phyloP scores from a whole-genome alignment of 1,140 invertebrate genomes.

The Nomia melanderi region DNA sequence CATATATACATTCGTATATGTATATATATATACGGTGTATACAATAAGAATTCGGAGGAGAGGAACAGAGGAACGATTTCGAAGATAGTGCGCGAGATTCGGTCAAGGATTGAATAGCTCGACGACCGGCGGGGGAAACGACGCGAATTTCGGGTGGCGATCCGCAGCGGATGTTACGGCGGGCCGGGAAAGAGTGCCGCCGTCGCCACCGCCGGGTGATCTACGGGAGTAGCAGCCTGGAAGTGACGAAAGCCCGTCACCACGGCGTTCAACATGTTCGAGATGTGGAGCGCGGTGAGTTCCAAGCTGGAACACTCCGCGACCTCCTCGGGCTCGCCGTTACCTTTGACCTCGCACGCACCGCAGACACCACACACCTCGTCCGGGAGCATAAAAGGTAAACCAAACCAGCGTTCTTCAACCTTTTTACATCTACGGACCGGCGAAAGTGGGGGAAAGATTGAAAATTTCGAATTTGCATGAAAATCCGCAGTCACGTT shows the following conservation, averaged over 20 bases:
- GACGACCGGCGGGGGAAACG: neutral
- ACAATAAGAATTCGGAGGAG: neutral
- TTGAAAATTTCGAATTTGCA: no score
- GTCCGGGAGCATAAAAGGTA: slow-evolving; percentile 93
- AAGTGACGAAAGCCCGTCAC: slow-evolving; percentile 69
- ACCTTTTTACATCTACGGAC: no score
- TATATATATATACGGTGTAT: neutral
- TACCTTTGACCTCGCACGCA: slow-evolving; percentile 77
- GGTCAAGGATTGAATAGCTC: slow-evolving; percentile 6
- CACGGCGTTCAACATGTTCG: slow-evolving; percentile 89
- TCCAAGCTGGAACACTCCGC: slow-evolving; percentile 88
- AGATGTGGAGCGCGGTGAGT: slow-evolving; percentile 92
- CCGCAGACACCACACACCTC: slow-evolving; percentile 88
- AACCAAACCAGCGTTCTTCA: slow-evolving; percentile 63
- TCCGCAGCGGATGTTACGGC: slow-evolving; percentile 62
- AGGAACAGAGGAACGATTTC: neutral
- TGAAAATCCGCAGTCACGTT: no score
- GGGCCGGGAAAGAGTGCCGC: slow-evolving; percentile 39
- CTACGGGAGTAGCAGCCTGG: slow-evolving; percentile 57
- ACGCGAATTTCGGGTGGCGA: slow-evolving; percentile 29
- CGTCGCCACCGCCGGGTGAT: slow-evolving; percentile 33
- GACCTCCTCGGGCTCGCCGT: slow-evolving; percentile 78
- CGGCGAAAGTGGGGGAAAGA: no score
- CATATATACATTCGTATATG: no score
- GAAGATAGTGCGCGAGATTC: neutral